These are phyloP conservation scores for Sebastes iracundus DNA, from an alignment of 2,797 vertebrate species.

Conservation along the genomic window DNA sequence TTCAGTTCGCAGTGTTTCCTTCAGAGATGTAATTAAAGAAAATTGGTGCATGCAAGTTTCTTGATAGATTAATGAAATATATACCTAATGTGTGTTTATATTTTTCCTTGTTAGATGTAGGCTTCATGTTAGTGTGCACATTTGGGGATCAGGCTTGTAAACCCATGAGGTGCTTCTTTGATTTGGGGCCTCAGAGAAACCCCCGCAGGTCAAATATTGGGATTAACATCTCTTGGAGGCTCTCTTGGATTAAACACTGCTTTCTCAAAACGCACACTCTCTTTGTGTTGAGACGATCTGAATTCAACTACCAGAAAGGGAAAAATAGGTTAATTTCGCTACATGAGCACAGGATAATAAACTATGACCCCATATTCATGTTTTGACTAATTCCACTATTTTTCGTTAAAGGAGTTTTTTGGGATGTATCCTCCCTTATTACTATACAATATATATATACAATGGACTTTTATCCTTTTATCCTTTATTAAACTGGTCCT, in stretches of 20 bases:
- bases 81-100: neutral
- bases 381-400: neutral
- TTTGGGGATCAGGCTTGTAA: conserved; percentile 39
- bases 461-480: no score
- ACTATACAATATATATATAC: neutral
- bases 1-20: neutral
- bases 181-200: conserved; percentile 73
- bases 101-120: neutral
- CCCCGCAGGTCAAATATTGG: conserved; percentile 80
- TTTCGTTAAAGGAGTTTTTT: neutral
- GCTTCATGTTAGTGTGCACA: conserved; percentile 27
- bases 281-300: conserved; percentile 58
- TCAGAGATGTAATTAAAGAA: neutral
- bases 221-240: conserved; percentile 83
- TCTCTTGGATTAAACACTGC: conserved; percentile 76
- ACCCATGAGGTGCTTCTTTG: conserved; percentile 62
- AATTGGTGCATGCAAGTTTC: neutral
- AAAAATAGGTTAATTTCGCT: neutral
- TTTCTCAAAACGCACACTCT: conserved; percentile 72
- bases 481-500: no score
- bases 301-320: conserved; percentile 50
- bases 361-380: neutral
- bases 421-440: no score
- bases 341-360: neutral
- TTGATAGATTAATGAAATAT: neutral